Base-by-base conservation (phyloP, 2,888 invertebrate species). In the Allacma fusca region DNA sequence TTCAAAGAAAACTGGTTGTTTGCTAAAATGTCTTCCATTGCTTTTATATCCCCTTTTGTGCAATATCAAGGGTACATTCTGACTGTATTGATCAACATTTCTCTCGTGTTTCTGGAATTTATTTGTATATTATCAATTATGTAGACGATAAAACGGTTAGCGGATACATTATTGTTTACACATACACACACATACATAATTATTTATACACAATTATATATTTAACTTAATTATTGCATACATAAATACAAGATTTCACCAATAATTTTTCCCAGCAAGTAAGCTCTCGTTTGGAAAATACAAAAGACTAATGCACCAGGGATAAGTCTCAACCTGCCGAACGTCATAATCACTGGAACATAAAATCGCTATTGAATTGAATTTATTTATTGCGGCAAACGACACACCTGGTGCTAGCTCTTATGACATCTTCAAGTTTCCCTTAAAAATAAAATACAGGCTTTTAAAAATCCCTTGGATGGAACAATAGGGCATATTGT, bases 211-310 rank as follows among this genome's bases (percentile, higher is more conserved):
- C n/a, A n/a, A n/a, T n/a, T n/a, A n/a, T n/a, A n/a, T n/a, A n/a
- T n/a, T n/a, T n/a, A n/a, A n/a, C n/a, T n/a, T n/a, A n/a, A n/a
- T n/a, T n/a, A n/a, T n/a, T n/a, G n/a, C n/a, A n/a, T n/a, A n/a
- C n/a, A n/a, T n/a, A n/a, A n/a, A n/a, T n/a, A n/a, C n/a, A n/a
- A n/a, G n/a, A n/a, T n/a, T 86, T 87, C 88, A 91, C 94, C 90
- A 94, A 85, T 80, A 95, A 90, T 80, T 88, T 86, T 1, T 92
- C 92, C 40, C 91, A 91, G 5, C 86, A 0, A 88, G 87, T 70
- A 97, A 87, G 87, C 92, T 94, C 85, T 96, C 95, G 0, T 96
- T 86, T 0, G 98, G 97, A 86, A 97, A 97, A 87, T 97, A 95
- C 0, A 96, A 96, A 77, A 98, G 87, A 76, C 92, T 92, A 76